Base-by-base conservation (phyloP, 2,797 vertebrate species). In the Clarias laeviceps region DNA sequence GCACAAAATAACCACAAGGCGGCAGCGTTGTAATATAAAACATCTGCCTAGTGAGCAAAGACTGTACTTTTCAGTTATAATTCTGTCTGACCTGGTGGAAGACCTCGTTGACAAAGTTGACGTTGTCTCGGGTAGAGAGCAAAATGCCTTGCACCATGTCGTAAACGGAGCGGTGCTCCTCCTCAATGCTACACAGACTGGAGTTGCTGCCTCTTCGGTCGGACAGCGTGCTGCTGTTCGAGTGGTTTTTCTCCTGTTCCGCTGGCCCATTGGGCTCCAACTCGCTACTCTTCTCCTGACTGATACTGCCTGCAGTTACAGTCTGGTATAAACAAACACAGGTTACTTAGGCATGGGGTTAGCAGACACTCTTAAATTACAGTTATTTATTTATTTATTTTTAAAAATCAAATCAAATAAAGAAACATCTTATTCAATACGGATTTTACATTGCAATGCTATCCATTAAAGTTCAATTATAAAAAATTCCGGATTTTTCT, bases 61-160 rank as follows among this genome's bases (percentile, higher is more conserved):
- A 4, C 7, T 56, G 50, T 50, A 74, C 27, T 57, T 59, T 18
- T 54, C 24, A 73, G 70, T 12, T 45, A 50, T 14, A n/a, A 12
- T 56, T 59, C 18, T 4, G 20, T 81, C 90, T 88, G 72, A 99
- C 98, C 95, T 99, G 98, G 66, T 97, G 97, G 94, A 99, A 99
- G 89, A 99, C 96, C 93, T 99, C 98, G 8, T 98, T 98, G 91
- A 99, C 97, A n/a, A 99, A 99, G 91, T 99, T 99, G 86, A 99
- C 93, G 20, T 99, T 99, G 87, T 98, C 98, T 0, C 98, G 93
- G 0, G 97, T 99, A 87, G 98, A 99, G 34, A 99, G 90, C 34
- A 99, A 95, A 89, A 99, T 98, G 88, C 92, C 93, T 80, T 98
- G 97, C 89, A 99, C 98, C 97, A 99, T 97, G 86, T 98, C 97